A percentile compares a stretch with the other conserved stretches of the same genome.
Conservation (phyloP, 2,797 vertebrate genomes). For the Sebastes oblongus region DNA sequence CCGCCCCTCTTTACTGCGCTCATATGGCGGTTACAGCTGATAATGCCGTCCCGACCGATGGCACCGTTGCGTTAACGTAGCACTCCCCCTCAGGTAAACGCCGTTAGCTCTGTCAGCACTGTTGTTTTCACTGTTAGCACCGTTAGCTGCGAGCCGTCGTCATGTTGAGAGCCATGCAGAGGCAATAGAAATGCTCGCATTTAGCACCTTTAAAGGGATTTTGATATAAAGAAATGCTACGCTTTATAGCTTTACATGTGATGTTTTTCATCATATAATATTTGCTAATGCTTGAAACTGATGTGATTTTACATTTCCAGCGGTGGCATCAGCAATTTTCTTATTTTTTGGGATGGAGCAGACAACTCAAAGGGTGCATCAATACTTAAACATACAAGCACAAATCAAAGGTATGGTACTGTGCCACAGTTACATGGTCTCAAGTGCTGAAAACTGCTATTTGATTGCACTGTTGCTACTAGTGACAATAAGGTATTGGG, state of each 20-base stretch:
- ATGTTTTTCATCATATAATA: background rate
- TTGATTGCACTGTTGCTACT: background rate
- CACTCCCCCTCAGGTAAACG: too few species aligned
- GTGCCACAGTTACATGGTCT: background rate
- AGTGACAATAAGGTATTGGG: background rate
- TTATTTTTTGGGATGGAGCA: background rate
- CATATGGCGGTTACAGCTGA: too few species aligned
- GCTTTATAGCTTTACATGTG: background rate
- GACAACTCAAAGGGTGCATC: background rate
- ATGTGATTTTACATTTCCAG: background rate
- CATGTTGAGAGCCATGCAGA: too few species aligned
- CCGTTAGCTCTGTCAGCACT: too few species aligned
- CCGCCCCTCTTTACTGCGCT: too few species aligned
- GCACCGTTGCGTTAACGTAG: too few species aligned
- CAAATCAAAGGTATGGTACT: constrained; percentile 1
- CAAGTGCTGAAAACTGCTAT: constrained; percentile 1
- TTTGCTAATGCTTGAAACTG: background rate
- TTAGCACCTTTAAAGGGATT: background rate
- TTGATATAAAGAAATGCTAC: background rate
- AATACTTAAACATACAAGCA: background rate
- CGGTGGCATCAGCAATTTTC: background rate
- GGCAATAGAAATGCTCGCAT: too few species aligned
- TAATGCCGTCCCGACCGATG: too few species aligned
- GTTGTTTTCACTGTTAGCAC: too few species aligned
- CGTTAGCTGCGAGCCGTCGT: too few species aligned